A percentile compares a stretch with the other conserved stretches of the same genome.
These are phyloP conservation scores for Notiomystis cincta DNA, from an alignment of 2,113 vertebrate species.

Conservation along the genomic window DNA sequence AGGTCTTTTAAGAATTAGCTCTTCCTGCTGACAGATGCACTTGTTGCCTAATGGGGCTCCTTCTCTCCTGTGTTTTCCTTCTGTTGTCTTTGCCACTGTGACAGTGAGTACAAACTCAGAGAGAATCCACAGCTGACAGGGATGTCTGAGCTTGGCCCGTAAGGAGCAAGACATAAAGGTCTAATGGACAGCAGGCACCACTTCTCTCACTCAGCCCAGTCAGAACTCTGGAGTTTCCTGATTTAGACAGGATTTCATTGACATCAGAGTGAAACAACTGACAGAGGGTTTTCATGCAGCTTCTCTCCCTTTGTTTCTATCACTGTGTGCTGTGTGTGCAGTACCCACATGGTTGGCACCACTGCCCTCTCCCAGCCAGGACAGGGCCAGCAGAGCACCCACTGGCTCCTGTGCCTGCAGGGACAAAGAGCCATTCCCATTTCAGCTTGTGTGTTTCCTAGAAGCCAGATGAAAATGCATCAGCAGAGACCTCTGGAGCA, in stretches of 20 bases:
- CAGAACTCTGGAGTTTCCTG: neutral
- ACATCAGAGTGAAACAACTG: neutral
- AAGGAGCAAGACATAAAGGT: neutral
- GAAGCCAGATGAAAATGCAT: neutral
- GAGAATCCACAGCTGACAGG: neutral
- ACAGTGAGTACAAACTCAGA: neutral
- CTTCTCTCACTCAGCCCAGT: neutral
- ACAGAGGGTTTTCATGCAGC: neutral
- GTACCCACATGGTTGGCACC: neutral
- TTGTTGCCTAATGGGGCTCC: neutral
- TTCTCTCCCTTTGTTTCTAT: neutral
- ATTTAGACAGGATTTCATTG: neutral
- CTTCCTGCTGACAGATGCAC: neutral
- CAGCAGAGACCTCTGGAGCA: neutral
- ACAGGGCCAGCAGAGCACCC: neutral
- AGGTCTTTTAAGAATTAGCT: neutral
- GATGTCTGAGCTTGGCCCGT: neutral
- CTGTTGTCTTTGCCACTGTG: neutral
- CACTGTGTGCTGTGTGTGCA: neutral
- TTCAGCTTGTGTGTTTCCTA: neutral
- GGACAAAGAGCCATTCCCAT: neutral
- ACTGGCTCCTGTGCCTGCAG: neutral
- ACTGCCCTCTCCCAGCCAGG: neutral
- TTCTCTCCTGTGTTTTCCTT: neutral
- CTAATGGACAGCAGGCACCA: neutral